Conservation (phyloP, 64 coral and sea anemone genomes). For the Dendronephthya gigantea region DNA sequence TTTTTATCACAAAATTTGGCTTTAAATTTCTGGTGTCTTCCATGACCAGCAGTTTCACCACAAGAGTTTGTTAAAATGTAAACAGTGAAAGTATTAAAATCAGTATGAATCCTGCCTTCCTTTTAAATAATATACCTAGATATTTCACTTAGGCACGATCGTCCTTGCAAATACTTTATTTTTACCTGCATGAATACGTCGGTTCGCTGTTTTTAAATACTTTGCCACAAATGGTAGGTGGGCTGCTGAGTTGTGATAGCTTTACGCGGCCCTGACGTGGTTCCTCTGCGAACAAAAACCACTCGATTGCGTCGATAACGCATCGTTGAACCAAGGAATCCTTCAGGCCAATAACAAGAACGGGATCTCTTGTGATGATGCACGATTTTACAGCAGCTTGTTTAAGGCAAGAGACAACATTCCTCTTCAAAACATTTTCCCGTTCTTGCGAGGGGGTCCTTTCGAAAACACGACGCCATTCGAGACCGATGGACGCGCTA, state of each 20-base stretch:
- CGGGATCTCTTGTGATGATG: conserved; percentile 38
- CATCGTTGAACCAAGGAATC: conserved; percentile 44
- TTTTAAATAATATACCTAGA: too few relatives aligned
- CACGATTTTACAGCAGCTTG: conserved; percentile 34
- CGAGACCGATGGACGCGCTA: neutral
- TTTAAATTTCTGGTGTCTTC: too few relatives aligned
- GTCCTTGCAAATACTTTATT: neutral
- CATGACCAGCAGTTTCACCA: too few relatives aligned
- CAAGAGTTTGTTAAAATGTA: too few relatives aligned
- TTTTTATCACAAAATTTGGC: too few relatives aligned
- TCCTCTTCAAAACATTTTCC: neutral
- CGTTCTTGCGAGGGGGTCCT: neutral
- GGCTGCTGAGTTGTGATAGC: conserved; percentile 53
- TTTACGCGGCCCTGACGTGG: conserved; percentile 51
- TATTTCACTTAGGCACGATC: too few relatives aligned
- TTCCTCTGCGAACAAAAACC: conserved; percentile 69
- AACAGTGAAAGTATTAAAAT: too few relatives aligned
- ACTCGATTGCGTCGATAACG: conserved; percentile 65
- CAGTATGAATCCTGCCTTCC: too few relatives aligned
- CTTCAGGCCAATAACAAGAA: conserved; percentile 34
- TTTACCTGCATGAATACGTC: conserved; percentile 94
- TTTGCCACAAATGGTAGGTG: conserved; percentile 67
- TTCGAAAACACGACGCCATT: neutral
- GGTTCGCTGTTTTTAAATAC: conserved; percentile 86
- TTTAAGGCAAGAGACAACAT: neutral